Evolutionary conservation across 2,888 invertebrate genomes (phyloP), one percentile per base, ranked within the genome.

Genomic region (Chromoteleia sp.): DNA sequence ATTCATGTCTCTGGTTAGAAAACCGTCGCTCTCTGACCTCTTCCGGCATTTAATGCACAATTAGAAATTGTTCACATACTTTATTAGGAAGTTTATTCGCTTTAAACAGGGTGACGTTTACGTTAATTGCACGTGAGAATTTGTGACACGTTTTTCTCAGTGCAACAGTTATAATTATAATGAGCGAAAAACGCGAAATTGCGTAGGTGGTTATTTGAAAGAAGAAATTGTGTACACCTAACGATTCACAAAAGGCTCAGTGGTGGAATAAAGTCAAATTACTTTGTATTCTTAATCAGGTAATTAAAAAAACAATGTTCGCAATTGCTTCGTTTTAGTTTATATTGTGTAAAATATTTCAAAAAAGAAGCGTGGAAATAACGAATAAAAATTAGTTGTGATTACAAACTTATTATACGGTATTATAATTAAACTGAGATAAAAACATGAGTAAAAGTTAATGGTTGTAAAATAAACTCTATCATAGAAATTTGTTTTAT

Each of bases 61-160:
- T 25, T 25, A 25, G 36, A 36, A 36, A 7, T 7, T 36, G 2
- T 25, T 25, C 2, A 25, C 25, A 25, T 25, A 2, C 1, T 43
- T 48, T 63, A 63, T 63, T 48, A 33, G 33, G 19, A 63, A 61
- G 48, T 63, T 63, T 48, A 63, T 48, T 17, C 48, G 63, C 19
- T 48, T 63, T 63, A 30, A 63, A 63, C 8, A 48, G 33, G 6
- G 8, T 33, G 48, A 15, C 25, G 25, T 50, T 65, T 50, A 14
- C 17, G 65, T 65, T 50, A 65, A 65, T 65, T 65, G 15, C 50
- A 39, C 25, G 39, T 39, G 39, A 65, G 50, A 50, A 50, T 65
- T 50, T 50, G 50, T 65, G 48, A 63, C 25, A 50, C 50, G 36
- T 50, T 50, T 65, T 50, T 21, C 65, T 7, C 45, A 14, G 36